Base-by-base conservation (phyloP, 2,113 vertebrate species). In the Cololabis saira region DNA sequence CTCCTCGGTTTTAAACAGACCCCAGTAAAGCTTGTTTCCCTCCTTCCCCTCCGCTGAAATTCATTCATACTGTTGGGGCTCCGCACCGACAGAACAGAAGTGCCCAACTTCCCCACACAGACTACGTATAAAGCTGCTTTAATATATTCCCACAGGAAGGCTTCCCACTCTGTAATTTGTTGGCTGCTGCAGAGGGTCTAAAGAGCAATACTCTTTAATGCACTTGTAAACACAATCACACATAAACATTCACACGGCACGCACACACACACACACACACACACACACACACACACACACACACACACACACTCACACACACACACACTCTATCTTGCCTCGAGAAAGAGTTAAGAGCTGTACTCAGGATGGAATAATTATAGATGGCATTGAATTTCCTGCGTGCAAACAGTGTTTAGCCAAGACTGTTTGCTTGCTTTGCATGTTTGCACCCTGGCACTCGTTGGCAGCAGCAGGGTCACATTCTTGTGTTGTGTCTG, bases 161-260 rank as follows among this genome's bases (percentile, higher is more conserved):
- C 74, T 84, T 88, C 67, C 77, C 70, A 70, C 88, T 80, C 82
- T 81, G 11, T 88, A 84, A 88, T 86, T 81, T 84, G 70, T 83
- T 84, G 77, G 79, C 78, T 87, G 76, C 63, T 83, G 64, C 74
- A 75, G 59, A 78, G 78, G 80, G 78, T 71, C 82, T 79, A 70
- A 77, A 85, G 81, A 84, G 79, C 74, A 79, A 54, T 65, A 33
- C 55, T 77, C 74, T 74, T 85, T 81, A 88, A 87, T 82, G 75
- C 59, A 53, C 67, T 66, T 77, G 67, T 79, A 83, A 72, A 84
- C 72, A 81, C 67, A 61, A 22, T 15, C 54, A 27, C 55, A 69
- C 67, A 73, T 37, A 80, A 40, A 65, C 62, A 74, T 19, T 53
- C 15, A 62, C n/a, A 53, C 19, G 14, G 21, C 55, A n/a, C n/a